Base-by-base conservation (phyloP, 2,113 vertebrate species). In the Osmerus mordax region DNA sequence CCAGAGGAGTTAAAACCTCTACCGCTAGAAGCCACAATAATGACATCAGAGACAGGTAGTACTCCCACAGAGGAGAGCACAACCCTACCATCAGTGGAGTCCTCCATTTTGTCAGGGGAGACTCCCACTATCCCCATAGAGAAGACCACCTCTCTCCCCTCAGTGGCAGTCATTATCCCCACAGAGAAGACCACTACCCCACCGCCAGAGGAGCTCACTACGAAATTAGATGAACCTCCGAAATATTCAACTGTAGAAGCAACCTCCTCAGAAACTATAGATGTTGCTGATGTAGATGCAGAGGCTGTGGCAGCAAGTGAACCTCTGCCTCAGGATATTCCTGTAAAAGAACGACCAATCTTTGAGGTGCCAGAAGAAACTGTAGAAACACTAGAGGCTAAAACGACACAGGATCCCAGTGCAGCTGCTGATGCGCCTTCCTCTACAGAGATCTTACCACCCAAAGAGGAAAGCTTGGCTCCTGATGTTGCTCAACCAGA, bases 401-500 rank as follows among this genome's bases (percentile, higher is more conserved):
- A 79, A 74, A 60, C 2, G 52, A 58, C 74, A 78, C 71, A 0
- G 3, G 77, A 83, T 65, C 21, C 47, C 15, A 51, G 32, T 32
- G 77, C 69, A 8, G 21, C 3, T 61, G 25, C 60, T 74, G 23
- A 67, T 18, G 73, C 54, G 63, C 21, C 64, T 75, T n/a, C 41
- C 3, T 25, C 29, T 32, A 75, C 85, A 18, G 75, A 83, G 83
- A 69, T 61, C 1, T 9, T 11, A 60, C 21, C 59, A 3, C 67
- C 79, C 3, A 81, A 80, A 3, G 75, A 80, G 5, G 76, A 83
- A 1, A 59, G 12, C 65, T 16, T 56, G 47, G 13, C 15, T 47
- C 25, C 41, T 8, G 76, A 81, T 36, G 41, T 14, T 74, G 74
- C 68, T 74, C 63, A 80, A 21, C 36, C 70, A 23, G 78, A 80